Base-by-base conservation (phyloP, 92 coral and sea anemone species). In the Isaurus tuberculatus region DNA sequence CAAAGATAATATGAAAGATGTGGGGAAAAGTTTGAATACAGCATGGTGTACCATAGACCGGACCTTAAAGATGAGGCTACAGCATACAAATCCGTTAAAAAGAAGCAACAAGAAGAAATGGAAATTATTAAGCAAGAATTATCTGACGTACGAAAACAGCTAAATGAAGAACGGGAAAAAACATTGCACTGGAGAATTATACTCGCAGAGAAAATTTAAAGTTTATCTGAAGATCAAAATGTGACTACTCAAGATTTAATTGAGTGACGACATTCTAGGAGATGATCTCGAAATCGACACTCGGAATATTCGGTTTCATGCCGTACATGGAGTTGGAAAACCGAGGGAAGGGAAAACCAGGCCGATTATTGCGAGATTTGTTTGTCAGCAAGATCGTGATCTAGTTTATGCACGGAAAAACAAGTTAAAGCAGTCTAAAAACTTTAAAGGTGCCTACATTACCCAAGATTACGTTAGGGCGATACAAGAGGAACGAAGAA, bases 271-370 rank as follows among this genome's bases (percentile, higher is more conserved):
- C 57, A 48, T 48, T 48, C 57, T 48, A 48, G 57, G 16, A 14
- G 20, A 48, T 48, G 57, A 48, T 1, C 57, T 48, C 16, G 57
- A 48, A 2, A 10, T 14, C 19, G 20, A 48, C 20, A 48, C 57
- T 19, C 57, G 16, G 16, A 48, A 48, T 48, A 48, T 48, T 48
- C 57, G 57, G 57, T 48, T 48, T 48, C 57, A 48, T 9, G 58
- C 58, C n/a, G 58, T 49, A 10, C n/a, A 49, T 16, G 16, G 58
- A 49, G 1, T 49, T 49, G 58, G 58, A 49, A 49, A 15, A 49
- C 5, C 22, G 58, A 49, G 58, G 58, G 58, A 82, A 48, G 86
- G 86, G 69, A 67, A 82, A 44, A 77, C 86, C 30, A 82, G 42
- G 44, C 44, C 44, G 5, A 40, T 40, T 40, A 1, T 40, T 40